Percentiles rank a stretch among this genome's conserved stretches.
phyloP scores from a whole-genome alignment of 2,113 vertebrate species.

The Chloroceryle aenea region DNA sequence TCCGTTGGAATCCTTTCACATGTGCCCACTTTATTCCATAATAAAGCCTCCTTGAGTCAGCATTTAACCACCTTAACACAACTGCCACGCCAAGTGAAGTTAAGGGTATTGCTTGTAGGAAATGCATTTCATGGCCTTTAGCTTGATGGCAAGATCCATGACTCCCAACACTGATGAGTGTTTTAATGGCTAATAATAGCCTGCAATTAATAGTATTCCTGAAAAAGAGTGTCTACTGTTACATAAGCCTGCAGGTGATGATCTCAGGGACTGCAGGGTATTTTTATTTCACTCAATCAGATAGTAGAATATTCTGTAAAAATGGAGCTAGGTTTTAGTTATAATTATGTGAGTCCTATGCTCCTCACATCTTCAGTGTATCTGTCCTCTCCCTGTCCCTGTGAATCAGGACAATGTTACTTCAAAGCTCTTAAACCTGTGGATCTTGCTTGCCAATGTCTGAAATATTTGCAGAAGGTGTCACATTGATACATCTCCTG shows the following conservation, averaged over 20 bases:
- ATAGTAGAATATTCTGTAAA: neutral
- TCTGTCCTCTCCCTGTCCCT: neutral
- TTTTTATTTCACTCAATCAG: neutral
- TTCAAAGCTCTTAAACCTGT: neutral
- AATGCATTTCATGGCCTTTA: neutral
- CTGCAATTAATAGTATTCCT: conserved; percentile 30
- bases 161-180: neutral
- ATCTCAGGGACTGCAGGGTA: neutral
- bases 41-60: no score
- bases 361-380: neutral
- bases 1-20: no score
- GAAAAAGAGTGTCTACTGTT: conserved; percentile 19
- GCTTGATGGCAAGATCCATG: neutral
- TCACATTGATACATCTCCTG: neutral
- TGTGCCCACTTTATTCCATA: no score
- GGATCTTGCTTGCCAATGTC: neutral
- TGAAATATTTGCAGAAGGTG: neutral
- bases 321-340: neutral
- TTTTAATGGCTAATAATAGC: conserved; percentile 28
- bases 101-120: neutral
- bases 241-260: neutral
- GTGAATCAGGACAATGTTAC: neutral
- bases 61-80: neutral
- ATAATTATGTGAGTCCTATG: neutral
- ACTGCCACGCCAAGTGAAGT: neutral